Base-by-base conservation (phyloP, 2,888 invertebrate genomes). In the Eupithecia vulgata region DNA sequence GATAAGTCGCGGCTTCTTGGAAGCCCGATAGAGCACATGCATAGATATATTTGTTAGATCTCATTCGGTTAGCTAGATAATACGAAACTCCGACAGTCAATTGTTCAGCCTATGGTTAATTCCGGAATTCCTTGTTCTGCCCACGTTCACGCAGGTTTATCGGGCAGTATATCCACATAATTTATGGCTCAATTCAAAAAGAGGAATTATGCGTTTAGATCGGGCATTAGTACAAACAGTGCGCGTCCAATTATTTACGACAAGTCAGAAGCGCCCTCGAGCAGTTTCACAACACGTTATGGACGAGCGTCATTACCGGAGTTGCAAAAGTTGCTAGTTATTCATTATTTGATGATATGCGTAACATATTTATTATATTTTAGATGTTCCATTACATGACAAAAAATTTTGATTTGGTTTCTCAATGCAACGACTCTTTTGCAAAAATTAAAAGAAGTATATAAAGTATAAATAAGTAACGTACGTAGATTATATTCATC, bases 211-310 rank as follows among this genome's bases (percentile, higher is more conserved):
- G 86, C 82, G 83, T 86, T 87, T 85, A 84, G 87, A 89, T 90
- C 84, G 83, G 77, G 83, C 87, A 91, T 92, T 90, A 91, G 90
- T 87, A 88, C 87, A 88, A 90, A 90, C 87, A 90, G 88, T 87
- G 83, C 85, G 85, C 88, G 88, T 91, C 89, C 87, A 89, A 91
- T 91, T 91, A 91, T 92, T 91, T 89, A 91, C 87, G 86, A 88
- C 85, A 82, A 82, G 83, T 81, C 82, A 81, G 82, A 80, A 79
- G 83, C 82, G 87, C 86, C 85, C 84, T 84, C 86, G 82, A 83
- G 88, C 87, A 68, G 83, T 90, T 90, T 85, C 89, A 83, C 87
- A 89, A 89, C 84, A 81, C 79, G 83, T 86, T 86, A 85, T 87
- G 83, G 83, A 85, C 83, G 82, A 81, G 80, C 84, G 78, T 84